phyloP scores from a whole-genome alignment of 2,888 invertebrate species.

The Melanargia galathea region DNA sequence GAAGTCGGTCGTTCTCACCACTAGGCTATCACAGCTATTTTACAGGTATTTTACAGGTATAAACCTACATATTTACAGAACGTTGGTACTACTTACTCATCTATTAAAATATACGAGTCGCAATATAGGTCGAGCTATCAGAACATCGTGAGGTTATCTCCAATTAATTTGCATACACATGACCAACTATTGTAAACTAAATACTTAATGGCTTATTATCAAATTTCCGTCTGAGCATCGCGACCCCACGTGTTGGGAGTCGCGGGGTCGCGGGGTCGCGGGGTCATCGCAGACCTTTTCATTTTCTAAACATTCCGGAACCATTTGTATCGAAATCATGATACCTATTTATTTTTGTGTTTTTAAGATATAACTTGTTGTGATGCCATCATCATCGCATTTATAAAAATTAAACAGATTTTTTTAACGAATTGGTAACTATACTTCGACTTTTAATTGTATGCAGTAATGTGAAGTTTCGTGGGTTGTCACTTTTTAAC shows the following conservation, averaged over 20 bases:
- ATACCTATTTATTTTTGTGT: background rate
- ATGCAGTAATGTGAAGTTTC: too few relatives aligned
- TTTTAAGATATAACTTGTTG: background rate
- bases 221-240: slow-evolving; percentile 10
- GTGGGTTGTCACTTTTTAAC: too few relatives aligned
- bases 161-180: slow-evolving; percentile 19
- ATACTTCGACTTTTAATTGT: too few relatives aligned
- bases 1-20: too few relatives aligned
- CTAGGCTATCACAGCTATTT: too few relatives aligned
- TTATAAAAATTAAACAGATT: too few relatives aligned
- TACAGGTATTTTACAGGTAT: too few relatives aligned
- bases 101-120: background rate
- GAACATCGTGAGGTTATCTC: slow-evolving; percentile 25
- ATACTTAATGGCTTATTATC: slow-evolving; percentile 13
- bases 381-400: background rate
- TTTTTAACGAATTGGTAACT: too few relatives aligned
- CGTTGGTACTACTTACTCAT: too few relatives aligned
- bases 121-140: slow-evolving; percentile 19
- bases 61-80: too few relatives aligned
- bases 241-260: slow-evolving; percentile 10
- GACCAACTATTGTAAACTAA: slow-evolving; percentile 2
- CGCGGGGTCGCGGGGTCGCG: background rate
- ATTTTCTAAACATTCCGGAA: background rate
- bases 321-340: background rate
- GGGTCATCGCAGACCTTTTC: slow-evolving; percentile 4